These are phyloP conservation scores for Eurytoma californica DNA, from an alignment of 2,888 invertebrate genomes.

Conservation along the genomic window DNA sequence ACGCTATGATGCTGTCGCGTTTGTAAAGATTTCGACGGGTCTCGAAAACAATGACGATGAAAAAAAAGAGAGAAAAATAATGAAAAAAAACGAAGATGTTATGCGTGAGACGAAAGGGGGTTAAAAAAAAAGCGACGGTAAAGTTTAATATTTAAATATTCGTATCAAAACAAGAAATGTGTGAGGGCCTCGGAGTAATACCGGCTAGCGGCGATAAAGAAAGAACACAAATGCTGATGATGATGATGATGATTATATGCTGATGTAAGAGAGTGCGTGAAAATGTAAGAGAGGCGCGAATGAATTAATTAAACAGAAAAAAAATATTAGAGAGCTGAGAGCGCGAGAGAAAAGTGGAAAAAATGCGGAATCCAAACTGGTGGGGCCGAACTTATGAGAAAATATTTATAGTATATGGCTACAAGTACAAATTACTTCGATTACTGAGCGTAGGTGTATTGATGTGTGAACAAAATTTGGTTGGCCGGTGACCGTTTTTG, in stretches of 20 bases:
- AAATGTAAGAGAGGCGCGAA: conserved; percentile 41
- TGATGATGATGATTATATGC: conserved; percentile 44
- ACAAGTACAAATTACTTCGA: conserved; percentile 76
- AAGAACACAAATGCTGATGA: conserved; percentile 46
- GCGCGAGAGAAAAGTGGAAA: conserved; percentile 61
- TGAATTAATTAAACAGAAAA: conserved; percentile 57
- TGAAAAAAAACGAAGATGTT: conserved; percentile 45
- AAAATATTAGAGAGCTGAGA: conserved; percentile 58
- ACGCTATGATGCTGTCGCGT: conserved; percentile 66
- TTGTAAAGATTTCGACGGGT: conserved; percentile 71
- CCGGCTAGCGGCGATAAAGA: conserved; percentile 66
- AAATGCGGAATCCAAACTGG: conserved; percentile 64
- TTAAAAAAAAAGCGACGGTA: conserved; percentile 54
- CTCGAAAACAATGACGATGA: conserved; percentile 61
- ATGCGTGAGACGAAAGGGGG: conserved; percentile 44
- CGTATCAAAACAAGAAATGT: conserved; percentile 73
- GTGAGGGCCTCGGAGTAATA: conserved; percentile 73
- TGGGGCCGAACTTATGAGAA: conserved; percentile 71
- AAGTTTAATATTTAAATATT: conserved; percentile 69
- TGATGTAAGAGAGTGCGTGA: conserved; percentile 55
- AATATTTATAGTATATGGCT: conserved; percentile 76
- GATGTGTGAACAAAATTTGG: conserved; percentile 75
- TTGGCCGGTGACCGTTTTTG: conserved; percentile 76
- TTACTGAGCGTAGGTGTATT: conserved; percentile 75
- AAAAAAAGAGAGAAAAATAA: conserved; percentile 48